Evolutionary conservation across 2,888 invertebrate genomes (phyloP).

Genomic region (Timandra comae): DNA sequence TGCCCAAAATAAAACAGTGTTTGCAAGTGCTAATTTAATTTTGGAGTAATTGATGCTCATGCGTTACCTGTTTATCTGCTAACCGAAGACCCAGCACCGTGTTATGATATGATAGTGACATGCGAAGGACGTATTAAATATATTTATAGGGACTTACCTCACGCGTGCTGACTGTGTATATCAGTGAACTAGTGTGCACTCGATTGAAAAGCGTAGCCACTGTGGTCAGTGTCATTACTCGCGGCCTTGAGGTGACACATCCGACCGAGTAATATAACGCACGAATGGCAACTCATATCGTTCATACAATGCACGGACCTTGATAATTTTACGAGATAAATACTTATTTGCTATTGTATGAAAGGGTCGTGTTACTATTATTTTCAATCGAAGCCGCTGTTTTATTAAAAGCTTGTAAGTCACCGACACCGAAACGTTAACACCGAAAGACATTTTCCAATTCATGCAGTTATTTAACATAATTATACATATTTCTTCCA

Average conservation of each 20-base stretch:
- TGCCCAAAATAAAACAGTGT: constrained; percentile 31
- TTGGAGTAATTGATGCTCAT: constrained; percentile 62
- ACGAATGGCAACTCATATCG: constrained; percentile 9
- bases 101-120: constrained; percentile 45
- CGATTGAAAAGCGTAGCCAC: constrained; percentile 43
- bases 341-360: too few species aligned
- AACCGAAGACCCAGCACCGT: constrained; percentile 58
- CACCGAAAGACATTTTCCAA: not conserved
- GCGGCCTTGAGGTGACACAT: constrained; percentile 48
- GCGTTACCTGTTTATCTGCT: constrained; percentile 56
- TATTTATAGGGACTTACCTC: constrained; percentile 58
- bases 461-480: too few species aligned
- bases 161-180: constrained; percentile 39
- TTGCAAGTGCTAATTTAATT: constrained; percentile 58
- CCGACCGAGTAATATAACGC: constrained; percentile 36
- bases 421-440: constrained; percentile 21
- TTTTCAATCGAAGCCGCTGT: constrained; percentile 1
- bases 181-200: constrained; percentile 44
- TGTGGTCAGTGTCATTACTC: constrained; percentile 48
- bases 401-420: constrained; percentile 15
- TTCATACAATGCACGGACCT: constrained; percentile 18
- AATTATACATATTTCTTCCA: too few species aligned
- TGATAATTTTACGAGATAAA: constrained; percentile 7
- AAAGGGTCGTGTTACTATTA: constrained; percentile 1
- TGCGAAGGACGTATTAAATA: constrained; percentile 34